Base-by-base conservation (phyloP, 2,113 vertebrate species). In the Suricata suricatta region DNA sequence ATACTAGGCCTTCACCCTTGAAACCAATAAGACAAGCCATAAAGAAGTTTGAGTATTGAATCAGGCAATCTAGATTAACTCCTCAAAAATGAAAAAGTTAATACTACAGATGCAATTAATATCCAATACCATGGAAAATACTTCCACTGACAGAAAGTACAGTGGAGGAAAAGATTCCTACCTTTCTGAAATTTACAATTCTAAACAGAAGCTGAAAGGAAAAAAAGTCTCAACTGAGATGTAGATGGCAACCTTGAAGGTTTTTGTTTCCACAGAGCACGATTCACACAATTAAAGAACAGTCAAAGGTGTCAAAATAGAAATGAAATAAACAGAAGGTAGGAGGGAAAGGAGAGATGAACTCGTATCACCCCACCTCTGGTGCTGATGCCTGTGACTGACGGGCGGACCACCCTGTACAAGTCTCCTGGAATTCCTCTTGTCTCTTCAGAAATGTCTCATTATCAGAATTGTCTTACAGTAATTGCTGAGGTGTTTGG, bases 121-220 rank as follows among this genome's bases (percentile, higher is more conserved):
- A 66, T 19, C 10, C 35, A 82, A n/a, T 21, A 54, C 19, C 54
- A 8, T 21, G 19, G 33, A 60, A 79, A 86, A 29, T 72, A 77
- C 57, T 88, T 44, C 66, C 68, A 47, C 17, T 52, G 38, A 52
- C 44, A 84, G 38, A 96, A 68, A 69, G 3, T 74, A 47, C 10
- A 31, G 80, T 11, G 11, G 38, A 92, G 27, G 29, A 74, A 16
- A 88, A 52, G 23, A 82, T 71, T 74, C 81, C 83, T 29, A 27
- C 16, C 33, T 86, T 92, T 66, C 38, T 72, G 83, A 85, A 91
- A 92, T 71, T 74, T 81, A 41, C 21, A 69, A 76, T 93, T 91
- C 14, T 79, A 77, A 94, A 90, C 23, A 77, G 71, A 96, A 60
- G 21, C 27, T 54, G 38, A 87, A 85, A 95, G 25, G 54, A 80